Evolutionary conservation across 2,113 vertebrate genomes (phyloP).

Genomic region (Entelurus aequoreus): DNA sequence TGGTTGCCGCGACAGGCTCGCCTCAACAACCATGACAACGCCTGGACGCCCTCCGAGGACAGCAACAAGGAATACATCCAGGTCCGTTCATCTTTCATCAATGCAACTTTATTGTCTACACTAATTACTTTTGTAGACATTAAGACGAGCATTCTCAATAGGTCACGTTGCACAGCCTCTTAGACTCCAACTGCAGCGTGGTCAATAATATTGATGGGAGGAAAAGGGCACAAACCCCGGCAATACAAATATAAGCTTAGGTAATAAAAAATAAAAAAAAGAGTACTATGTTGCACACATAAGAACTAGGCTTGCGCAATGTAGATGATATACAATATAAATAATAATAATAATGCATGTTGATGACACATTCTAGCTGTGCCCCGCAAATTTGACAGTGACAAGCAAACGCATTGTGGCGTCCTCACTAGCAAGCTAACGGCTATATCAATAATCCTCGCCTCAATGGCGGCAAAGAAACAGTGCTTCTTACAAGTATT

Average conservation of each 20-base stretch:
- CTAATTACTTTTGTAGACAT: not conserved
- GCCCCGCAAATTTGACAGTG: too few species aligned
- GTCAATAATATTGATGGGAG: not conserved
- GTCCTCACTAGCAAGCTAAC: too few species aligned
- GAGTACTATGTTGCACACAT: not conserved
- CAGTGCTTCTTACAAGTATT: too few species aligned
- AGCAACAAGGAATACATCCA: constrained; percentile 94
- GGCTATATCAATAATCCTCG: too few species aligned
- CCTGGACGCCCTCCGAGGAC: constrained; percentile 92
- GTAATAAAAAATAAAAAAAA: too few species aligned
- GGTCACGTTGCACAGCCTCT: not conserved
- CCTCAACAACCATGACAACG: constrained; percentile 91
- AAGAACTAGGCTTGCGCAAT: too few species aligned
- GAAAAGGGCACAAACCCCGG: not conserved
- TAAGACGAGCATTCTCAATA: not conserved
- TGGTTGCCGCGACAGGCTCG: constrained; percentile 91
- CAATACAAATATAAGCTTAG: not conserved
- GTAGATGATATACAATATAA: too few species aligned
- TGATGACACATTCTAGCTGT: too few species aligned
- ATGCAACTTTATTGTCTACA: not conserved
- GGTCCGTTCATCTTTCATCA: constrained; percentile 62
- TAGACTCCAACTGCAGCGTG: not conserved
- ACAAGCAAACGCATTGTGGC: too few species aligned
- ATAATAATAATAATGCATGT: too few species aligned
- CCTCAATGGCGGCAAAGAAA: too few species aligned